These are phyloP conservation scores for Tympanuchus pallidicinctus DNA, from an alignment of 2,113 vertebrate species.

Conservation along the genomic window DNA sequence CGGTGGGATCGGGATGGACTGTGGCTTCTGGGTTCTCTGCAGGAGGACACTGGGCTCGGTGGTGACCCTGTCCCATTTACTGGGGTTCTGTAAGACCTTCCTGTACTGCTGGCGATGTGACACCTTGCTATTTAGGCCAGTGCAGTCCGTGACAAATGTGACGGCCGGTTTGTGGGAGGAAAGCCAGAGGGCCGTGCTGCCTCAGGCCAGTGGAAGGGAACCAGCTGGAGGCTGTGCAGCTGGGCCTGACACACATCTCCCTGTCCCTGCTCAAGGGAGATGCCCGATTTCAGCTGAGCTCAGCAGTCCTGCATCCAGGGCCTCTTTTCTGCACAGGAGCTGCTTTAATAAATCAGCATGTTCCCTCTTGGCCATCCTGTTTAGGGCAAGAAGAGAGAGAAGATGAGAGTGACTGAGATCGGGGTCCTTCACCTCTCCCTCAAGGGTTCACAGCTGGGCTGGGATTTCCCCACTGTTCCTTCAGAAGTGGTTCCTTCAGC, in stretches of 20 bases:
- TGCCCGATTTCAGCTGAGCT: constrained; percentile 62
- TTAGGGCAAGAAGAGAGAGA: not conserved
- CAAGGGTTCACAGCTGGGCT: not conserved
- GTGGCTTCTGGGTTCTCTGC: not conserved
- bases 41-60: not conserved
- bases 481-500: not conserved
- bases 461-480: not conserved
- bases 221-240: constrained; percentile 31
- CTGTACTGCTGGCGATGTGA: constrained; percentile 35
- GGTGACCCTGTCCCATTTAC: constrained; percentile 55
- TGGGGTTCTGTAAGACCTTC: constrained; percentile 55
- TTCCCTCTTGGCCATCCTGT: constrained; percentile 21
- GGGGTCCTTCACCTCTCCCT: not conserved
- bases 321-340: constrained; percentile 54
- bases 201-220: constrained; percentile 37
- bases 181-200: not conserved
- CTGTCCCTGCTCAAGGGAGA: constrained; percentile 49
- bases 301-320: constrained; percentile 51
- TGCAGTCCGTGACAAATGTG: constrained; percentile 65
- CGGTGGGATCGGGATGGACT: not conserved
- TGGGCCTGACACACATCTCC: constrained; percentile 60
- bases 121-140: constrained; percentile 56
- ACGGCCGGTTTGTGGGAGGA: constrained; percentile 12
- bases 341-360: constrained; percentile 45
- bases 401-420: not conserved